These are phyloP conservation scores for Chlorospingus semifuscus DNA, from an alignment of 2,797 vertebrate genomes.

Conservation along the genomic window DNA sequence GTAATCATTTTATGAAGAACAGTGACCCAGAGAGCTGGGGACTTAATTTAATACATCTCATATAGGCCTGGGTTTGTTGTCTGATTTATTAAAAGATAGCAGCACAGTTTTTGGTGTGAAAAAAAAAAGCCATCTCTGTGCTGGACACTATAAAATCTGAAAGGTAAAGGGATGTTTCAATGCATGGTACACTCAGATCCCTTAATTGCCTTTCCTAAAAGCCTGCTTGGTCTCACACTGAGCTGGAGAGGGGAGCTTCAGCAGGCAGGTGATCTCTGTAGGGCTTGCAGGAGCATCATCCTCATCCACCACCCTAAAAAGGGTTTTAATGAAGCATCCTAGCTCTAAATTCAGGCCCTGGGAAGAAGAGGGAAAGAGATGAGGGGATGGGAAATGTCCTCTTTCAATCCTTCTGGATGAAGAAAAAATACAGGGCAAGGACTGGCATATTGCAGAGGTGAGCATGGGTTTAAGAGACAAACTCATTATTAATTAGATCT, in stretches of 20 bases:
- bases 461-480: not conserved
- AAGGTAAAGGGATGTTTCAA: not conserved
- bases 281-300: not conserved
- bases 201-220: constrained; percentile 20
- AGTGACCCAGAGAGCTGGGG: not conserved
- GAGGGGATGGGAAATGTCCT: not conserved
- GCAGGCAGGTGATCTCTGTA: not conserved
- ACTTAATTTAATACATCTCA: not conserved
- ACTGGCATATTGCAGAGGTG: not conserved
- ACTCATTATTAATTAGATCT: not conserved
- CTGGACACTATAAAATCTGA: not conserved
- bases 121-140: not conserved
- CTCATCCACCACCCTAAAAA: not conserved
- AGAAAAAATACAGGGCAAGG: not conserved
- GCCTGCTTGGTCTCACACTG: not conserved
- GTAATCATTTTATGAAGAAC: constrained; percentile 2
- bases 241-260: not conserved
- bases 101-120: not conserved
- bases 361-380: not conserved
- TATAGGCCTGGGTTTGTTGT: not conserved
- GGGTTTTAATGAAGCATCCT: not conserved
- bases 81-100: constrained; percentile 14
- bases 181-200: not conserved
- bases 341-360: not conserved
- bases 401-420: not conserved